These are phyloP conservation scores for Synergus itoensis DNA, from an alignment of 2,888 invertebrate species.

Conservation along the genomic window DNA sequence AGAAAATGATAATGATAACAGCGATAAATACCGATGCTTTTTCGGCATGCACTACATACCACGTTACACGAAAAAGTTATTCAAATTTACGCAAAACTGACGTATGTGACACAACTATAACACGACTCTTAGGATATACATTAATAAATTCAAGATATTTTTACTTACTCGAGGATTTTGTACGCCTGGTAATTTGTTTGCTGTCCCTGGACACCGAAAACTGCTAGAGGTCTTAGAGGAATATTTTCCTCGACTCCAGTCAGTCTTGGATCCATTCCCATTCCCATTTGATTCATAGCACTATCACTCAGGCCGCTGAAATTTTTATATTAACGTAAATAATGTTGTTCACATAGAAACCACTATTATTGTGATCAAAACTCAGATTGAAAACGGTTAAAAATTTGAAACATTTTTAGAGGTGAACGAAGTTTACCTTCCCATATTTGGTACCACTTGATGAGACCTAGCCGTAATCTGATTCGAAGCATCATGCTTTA, in stretches of 20 bases:
- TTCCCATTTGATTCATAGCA: conserved; percentile 71
- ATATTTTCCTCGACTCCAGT: conserved; percentile 85
- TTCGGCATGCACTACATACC: conserved; percentile 64
- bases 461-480: conserved; percentile 79
- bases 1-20: conserved; percentile 39
- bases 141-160: background rate
- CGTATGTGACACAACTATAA: conserved; percentile 51
- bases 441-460: conserved; percentile 77
- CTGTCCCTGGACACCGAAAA: conserved; percentile 78
- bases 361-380: too few species aligned
- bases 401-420: too few species aligned
- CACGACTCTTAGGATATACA: conserved; percentile 53
- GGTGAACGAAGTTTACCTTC: conserved; percentile 67
- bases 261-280: conserved; percentile 68
- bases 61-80: conserved; percentile 49
- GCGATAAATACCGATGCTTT: conserved; percentile 47
- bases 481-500: conserved; percentile 79
- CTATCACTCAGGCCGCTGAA: conserved; percentile 72
- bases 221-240: conserved; percentile 86
- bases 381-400: too few species aligned
- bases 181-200: conserved; percentile 79
- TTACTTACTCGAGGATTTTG: conserved; percentile 87
- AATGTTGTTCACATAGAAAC: background rate
- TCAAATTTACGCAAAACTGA: conserved; percentile 46
- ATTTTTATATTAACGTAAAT: background rate